Conservation (phyloP, 1,140 invertebrate genomes). For the Drosophila erecta region DNA sequence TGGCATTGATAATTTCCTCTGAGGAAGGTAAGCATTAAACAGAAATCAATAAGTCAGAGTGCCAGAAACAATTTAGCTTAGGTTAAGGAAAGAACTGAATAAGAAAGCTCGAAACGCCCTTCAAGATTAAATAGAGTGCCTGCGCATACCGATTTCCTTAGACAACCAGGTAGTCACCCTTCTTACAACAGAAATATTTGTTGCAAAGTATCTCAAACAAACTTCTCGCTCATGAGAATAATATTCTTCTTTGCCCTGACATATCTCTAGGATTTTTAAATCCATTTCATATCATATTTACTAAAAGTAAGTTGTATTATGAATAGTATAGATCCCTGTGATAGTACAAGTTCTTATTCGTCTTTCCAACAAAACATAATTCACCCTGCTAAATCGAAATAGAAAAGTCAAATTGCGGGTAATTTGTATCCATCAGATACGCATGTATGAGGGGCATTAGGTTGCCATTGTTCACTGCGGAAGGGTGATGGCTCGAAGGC, state of each 20-base stretch:
- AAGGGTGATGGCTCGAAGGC: constrained; percentile 14
- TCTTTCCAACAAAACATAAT: neutral
- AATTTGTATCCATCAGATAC: constrained; percentile 64
- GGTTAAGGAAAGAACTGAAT: constrained; percentile 10
- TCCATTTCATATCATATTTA: too few relatives aligned
- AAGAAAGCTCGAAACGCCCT: neutral
- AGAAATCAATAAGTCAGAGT: constrained; percentile 54
- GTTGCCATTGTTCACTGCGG: constrained; percentile 37
- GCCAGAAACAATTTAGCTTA: constrained; percentile 67
- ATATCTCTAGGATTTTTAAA: neutral
- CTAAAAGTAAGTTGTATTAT: neutral
- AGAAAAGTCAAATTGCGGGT: constrained; percentile 20
- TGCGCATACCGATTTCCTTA: constrained; percentile 1
- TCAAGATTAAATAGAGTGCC: constrained; percentile 4
- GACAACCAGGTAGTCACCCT: neutral
- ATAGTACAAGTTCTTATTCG: neutral
- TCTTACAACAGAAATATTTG: neutral
- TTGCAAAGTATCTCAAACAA: neutral
- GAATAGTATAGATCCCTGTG: neutral
- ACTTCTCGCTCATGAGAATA: too few relatives aligned
- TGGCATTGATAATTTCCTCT: constrained; percentile 63
- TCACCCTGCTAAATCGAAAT: constrained; percentile 1
- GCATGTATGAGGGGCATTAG: constrained; percentile 51
- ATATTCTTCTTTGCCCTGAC: too few relatives aligned
- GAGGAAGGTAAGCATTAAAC: constrained; percentile 17